Conservation (phyloP, 2,797 vertebrate species). For the Euphonia xanthogaster region DNA sequence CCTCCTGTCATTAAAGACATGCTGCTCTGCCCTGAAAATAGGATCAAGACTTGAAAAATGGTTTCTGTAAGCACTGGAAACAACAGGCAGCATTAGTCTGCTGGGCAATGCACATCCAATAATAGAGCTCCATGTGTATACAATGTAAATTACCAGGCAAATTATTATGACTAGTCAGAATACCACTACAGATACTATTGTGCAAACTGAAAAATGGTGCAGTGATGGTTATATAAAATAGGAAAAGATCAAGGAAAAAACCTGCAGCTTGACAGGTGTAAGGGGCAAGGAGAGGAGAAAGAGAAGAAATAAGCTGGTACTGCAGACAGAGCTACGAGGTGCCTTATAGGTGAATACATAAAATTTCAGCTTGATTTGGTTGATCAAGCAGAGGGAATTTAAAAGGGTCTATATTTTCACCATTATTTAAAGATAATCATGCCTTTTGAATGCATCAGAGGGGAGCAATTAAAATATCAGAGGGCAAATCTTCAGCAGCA, state of each 20-base stretch:
- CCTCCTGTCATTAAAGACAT: background rate
- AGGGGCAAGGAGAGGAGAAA: background rate
- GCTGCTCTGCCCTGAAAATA: background rate
- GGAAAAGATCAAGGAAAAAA: background rate
- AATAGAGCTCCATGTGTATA: background rate
- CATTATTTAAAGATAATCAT: background rate
- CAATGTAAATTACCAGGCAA: background rate
- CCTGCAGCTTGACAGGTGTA: background rate
- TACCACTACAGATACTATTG: background rate
- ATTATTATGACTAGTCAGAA: background rate
- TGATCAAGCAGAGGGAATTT: background rate
- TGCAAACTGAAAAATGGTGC: background rate
- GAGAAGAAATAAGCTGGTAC: background rate
- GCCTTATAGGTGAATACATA: background rate
- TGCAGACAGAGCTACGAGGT: background rate
- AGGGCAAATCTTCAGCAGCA: background rate
- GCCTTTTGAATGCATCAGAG: background rate
- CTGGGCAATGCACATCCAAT: background rate
- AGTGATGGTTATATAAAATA: background rate
- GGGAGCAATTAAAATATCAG: conserved; percentile 1
- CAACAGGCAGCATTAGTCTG: background rate
- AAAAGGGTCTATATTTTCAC: background rate
- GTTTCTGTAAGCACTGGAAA: background rate
- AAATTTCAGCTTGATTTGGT: background rate
- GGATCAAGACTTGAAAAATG: background rate